Conservation (phyloP, 2,797 vertebrate genomes). For the Coregonus suidteri region DNA sequence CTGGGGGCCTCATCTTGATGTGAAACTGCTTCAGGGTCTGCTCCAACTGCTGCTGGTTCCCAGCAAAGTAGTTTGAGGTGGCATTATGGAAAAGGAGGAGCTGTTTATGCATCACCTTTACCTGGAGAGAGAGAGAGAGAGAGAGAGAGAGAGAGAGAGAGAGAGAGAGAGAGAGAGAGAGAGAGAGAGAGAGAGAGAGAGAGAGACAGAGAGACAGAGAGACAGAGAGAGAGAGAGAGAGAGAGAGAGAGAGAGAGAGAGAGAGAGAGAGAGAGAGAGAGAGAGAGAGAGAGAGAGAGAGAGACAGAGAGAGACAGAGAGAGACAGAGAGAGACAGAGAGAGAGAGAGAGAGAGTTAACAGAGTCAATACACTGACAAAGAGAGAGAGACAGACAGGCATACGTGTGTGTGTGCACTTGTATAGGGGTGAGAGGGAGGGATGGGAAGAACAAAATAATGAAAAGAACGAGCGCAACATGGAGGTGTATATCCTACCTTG, state of each 20-base stretch:
- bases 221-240: too few relatives aligned
- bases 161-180: too few relatives aligned
- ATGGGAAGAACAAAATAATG: neutral
- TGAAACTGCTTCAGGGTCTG: slow-evolving; percentile 92
- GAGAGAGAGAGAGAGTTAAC: too few relatives aligned
- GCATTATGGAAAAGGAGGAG: slow-evolving; percentile 97
- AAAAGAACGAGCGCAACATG: too few relatives aligned
- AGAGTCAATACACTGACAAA: neutral
- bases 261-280: neutral
- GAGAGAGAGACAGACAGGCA: neutral
- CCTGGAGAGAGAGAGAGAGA: slow-evolving; percentile 63
- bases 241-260: too few relatives aligned
- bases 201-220: too few relatives aligned
- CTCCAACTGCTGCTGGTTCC: too few relatives aligned
- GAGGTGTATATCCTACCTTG: too few relatives aligned
- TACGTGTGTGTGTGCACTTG: neutral
- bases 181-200: too few relatives aligned
- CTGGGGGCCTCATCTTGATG: slow-evolving; percentile 89
- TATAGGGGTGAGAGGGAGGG: neutral
- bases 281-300: neutral
- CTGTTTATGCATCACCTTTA: slow-evolving; percentile 99
- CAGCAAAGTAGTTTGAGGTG: slow-evolving; percentile 81
- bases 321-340: too few relatives aligned
- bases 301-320: neutral
- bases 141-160: too few relatives aligned